Evolutionary conservation across 2,113 vertebrate genomes (phyloP).

Genomic region (Triplophysa dalaica): DNA sequence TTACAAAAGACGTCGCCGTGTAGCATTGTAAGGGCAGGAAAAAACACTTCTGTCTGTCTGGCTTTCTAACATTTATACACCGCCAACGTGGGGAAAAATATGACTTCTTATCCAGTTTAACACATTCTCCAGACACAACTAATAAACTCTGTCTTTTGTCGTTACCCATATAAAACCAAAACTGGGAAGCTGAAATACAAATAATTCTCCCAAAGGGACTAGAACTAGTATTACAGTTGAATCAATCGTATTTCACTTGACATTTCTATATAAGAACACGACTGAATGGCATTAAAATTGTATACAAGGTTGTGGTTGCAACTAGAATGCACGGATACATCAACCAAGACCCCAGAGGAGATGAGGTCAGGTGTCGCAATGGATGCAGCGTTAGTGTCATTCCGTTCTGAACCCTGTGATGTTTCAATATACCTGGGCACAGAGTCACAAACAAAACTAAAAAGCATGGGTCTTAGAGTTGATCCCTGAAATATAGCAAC

Average conservation of each 20-base stretch:
- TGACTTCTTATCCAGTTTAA: neutral
- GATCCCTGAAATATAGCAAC: neutral
- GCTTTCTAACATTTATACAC: neutral
- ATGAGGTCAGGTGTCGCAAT: slow-evolving; percentile 37
- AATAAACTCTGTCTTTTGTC: slow-evolving; percentile 16
- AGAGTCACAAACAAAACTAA: slow-evolving; percentile 34
- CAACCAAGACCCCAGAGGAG: slow-evolving; percentile 38
- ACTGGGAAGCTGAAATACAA: slow-evolving; percentile 40
- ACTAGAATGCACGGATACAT: slow-evolving; percentile 33
- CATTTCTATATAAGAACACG: slow-evolving; percentile 55
- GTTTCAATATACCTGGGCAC: slow-evolving; percentile 44
- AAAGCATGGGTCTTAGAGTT: neutral
- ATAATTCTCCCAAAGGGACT: slow-evolving; percentile 43
- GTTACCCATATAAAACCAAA: slow-evolving; percentile 33
- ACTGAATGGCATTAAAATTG: slow-evolving; percentile 54
- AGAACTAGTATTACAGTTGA: slow-evolving; percentile 47
- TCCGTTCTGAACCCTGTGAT: slow-evolving; percentile 25
- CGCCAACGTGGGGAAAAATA: neutral
- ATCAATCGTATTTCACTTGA: slow-evolving; percentile 56
- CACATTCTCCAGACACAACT: slow-evolving; percentile 21
- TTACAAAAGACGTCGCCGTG: slow-evolving; percentile 5
- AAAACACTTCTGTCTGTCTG: neutral
- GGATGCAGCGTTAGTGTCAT: slow-evolving; percentile 46
- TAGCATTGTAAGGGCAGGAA: neutral
- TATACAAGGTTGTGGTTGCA: slow-evolving; percentile 48